Evolutionary conservation across 2,113 vertebrate species (phyloP), one percentile per base, ranked within the genome.

Genomic region (Anser brachyrhynchus): DNA sequence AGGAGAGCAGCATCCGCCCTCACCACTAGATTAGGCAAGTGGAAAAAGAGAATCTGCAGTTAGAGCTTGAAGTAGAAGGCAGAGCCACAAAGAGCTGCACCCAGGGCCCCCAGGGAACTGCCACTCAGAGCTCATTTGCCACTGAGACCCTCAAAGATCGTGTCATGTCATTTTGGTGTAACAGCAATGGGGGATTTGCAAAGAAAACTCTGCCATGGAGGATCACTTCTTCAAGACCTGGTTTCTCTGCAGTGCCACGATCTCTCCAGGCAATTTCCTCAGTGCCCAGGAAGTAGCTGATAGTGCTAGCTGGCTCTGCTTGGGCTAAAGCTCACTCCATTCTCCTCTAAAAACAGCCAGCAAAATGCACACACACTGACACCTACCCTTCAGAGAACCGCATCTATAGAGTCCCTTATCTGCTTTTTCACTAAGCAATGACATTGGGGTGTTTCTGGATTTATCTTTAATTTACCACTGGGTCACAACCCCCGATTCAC

Each of bases 401-500:
- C 57, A 79, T 17, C 13, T 15, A 12, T 0, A 0, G 22, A 87
- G 17, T 70, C 39, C 41, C 44, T 69, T 16, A 28, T 52, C 46
- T 52, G 17, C n/a, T 23, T 35, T 54, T 43, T 28, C 75, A 85
- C 0, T 62, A 9, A 65, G 29, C 39, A 88, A 49, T 17, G 35
- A 70, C 75, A 69, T 0, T 10, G 25, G 11, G 9, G 5, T n/a
- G 25, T 52, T 84, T 35, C 71, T 25, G 22, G 54, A 44, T 35
- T 83, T 35, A 61, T 61, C 57, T 61, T 70, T 41, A 31, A 88
- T 77, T 28, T 22, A 51, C 17, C 26, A 37, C 52, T 57, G 64
- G 41, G 26, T 35, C 21, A 43, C 20, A 81, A 31, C 26, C 25
- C 64, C 33, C 14, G 33, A 58, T 37, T 9, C n/a, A 10, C 23